Evolutionary conservation across 1,140 invertebrate species (phyloP).

Genomic region (Coelopa frigida): DNA sequence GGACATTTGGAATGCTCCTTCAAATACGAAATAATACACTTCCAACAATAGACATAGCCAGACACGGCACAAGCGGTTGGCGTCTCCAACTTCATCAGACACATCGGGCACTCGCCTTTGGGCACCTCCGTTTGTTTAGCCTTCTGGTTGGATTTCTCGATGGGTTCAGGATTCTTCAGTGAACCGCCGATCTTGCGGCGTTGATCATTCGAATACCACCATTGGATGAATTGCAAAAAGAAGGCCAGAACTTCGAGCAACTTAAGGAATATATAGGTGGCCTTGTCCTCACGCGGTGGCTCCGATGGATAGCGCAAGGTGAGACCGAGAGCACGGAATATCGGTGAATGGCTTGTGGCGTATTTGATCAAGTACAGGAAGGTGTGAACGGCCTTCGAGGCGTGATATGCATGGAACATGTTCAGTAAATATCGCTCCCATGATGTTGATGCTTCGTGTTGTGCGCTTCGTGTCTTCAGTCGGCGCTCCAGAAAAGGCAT

Average conservation of each 20-base stretch:
- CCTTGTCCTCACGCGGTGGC: constrained; percentile 30
- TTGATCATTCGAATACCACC: constrained; percentile 42
- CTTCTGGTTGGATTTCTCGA: constrained; percentile 9
- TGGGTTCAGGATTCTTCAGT: constrained; percentile 25
- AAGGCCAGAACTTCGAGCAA: constrained; percentile 37
- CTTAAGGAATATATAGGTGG: constrained; percentile 34
- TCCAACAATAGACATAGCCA: constrained; percentile 42
- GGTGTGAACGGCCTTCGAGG: constrained; percentile 33
- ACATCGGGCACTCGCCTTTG: constrained; percentile 31
- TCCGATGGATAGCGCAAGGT: constrained; percentile 32
- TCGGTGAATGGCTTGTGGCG: constrained; percentile 27
- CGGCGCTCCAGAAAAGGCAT: constrained; percentile 33
- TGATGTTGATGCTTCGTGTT: constrained; percentile 21
- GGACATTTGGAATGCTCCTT: constrained; percentile 31
- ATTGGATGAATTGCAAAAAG: constrained; percentile 41
- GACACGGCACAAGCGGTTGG: constrained; percentile 38
- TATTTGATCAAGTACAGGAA: constrained; percentile 37
- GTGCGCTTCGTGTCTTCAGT: constrained; percentile 20
- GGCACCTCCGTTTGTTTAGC: constrained; percentile 13
- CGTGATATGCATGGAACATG: constrained; percentile 30
- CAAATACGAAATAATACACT: constrained; percentile 34
- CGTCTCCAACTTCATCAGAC: constrained; percentile 26
- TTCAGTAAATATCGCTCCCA: constrained; percentile 28
- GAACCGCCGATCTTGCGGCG: constrained; percentile 30
- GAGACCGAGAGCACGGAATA: constrained; percentile 24